phyloP scores from a whole-genome alignment of 2,888 invertebrate genomes.

The Xestia c-nigrum region DNA sequence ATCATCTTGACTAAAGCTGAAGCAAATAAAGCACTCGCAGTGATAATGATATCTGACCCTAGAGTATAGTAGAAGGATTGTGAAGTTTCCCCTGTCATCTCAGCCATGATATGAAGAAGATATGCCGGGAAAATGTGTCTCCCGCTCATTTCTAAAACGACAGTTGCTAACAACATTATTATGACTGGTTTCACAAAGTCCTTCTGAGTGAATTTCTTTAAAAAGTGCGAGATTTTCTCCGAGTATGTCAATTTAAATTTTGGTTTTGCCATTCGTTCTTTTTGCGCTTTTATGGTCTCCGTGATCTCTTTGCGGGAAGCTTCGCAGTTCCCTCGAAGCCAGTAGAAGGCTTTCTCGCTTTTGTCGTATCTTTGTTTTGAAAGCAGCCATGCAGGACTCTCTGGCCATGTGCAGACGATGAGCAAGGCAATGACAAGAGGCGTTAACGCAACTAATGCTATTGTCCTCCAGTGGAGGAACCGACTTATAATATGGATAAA shows the following conservation, averaged over 20 bases:
- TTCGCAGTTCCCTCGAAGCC: slow-evolving; percentile 86
- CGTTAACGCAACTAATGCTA: slow-evolving; percentile 62
- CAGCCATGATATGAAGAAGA: slow-evolving; percentile 70
- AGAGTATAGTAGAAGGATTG: slow-evolving; percentile 73
- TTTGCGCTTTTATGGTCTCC: slow-evolving; percentile 57
- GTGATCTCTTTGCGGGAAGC: slow-evolving; percentile 73
- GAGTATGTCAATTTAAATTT: slow-evolving; percentile 17
- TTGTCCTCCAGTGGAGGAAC: slow-evolving; percentile 67
- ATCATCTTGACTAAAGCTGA: slow-evolving; percentile 72
- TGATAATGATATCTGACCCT: slow-evolving; percentile 73
- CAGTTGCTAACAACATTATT: slow-evolving; percentile 68
- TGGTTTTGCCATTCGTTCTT: slow-evolving; percentile 29
- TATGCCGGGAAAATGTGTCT: slow-evolving; percentile 76
- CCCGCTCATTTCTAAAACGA: slow-evolving; percentile 74
- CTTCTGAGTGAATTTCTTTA: slow-evolving; percentile 54
- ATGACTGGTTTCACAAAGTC: slow-evolving; percentile 68
- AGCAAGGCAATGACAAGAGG: slow-evolving; percentile 53
- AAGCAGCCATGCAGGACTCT: slow-evolving; percentile 68
- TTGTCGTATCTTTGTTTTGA: slow-evolving; percentile 55
- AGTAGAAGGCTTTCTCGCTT: slow-evolving; percentile 77
- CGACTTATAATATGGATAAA: slow-evolving; percentile 64
- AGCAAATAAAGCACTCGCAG: slow-evolving; percentile 69
- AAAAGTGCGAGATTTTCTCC: slow-evolving; percentile 21
- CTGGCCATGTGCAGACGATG: slow-evolving; percentile 67
- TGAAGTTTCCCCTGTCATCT: slow-evolving; percentile 69